Evolutionary conservation across 2,797 vertebrate species (phyloP), one percentile per base, ranked within the genome.

Genomic region (Cyclura pinguis): DNA sequence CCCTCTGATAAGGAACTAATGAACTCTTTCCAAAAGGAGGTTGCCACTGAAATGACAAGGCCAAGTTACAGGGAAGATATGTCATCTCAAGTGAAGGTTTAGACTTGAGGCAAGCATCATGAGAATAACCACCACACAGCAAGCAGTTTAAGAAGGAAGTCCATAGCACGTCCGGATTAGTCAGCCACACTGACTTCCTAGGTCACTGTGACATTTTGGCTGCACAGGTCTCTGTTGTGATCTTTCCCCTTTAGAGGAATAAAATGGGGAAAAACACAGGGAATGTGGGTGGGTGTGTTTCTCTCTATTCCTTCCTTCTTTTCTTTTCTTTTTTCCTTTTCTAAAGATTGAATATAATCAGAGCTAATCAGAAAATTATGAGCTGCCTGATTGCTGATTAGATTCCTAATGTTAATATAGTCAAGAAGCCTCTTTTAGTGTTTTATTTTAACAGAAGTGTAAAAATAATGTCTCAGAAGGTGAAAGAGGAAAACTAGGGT

Each of bases 321-420:
- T 42, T 94, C 85, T 87, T 91, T 88, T 92, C 90, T 95, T 94
- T 94, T 93, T 88, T 52, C n/a, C 50, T 93, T 90, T 97, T 97
- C 95, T 96, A 87, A 95, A 98, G 96, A 94, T 96, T 97, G 95
- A 96, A 96, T 96, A 97, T 98, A 98, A 98, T 98, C 97, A 98
- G 96, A 97, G 96, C 97, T 98, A 98, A 98, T 98, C 98, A 98
- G 97, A 97, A 98, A 97, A 98, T 98, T 97, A 98, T 97, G 97
- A 98, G 96, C 96, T 97, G 97, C 96, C 97, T 98, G 98, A 98
- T 98, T 98, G 97, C 97, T 98, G 97, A 98, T 98, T 98, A 98
- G 97, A 97, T 97, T 97, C 95, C 97, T 98, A 97, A 98, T 98
- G 97, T 98, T 98, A 98, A 98, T 98, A 97, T 97, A 98, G 97